Percentiles rank a stretch among this genome's conserved stretches.
Evolutionary conservation across 30 jellyfish, hydroid and myxozoan species (phyloP).

Genomic region (Hydractinia symbiolongicarpus): DNA sequence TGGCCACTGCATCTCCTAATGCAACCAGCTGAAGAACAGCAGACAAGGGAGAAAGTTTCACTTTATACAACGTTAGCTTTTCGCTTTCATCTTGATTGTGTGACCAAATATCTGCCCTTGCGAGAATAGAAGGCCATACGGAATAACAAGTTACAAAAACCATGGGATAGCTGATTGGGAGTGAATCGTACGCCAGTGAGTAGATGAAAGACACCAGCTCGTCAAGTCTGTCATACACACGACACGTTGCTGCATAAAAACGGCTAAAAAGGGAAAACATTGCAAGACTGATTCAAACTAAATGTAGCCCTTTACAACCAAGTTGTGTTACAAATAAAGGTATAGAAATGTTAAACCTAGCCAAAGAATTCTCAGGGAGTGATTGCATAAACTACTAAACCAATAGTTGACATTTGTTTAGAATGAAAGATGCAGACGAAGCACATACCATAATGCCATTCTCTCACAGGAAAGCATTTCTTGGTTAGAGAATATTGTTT

Average conservation of each 20-base stretch:
- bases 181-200: conserved; percentile 18
- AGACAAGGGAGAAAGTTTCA: conserved; percentile 32
- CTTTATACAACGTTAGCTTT: not conserved
- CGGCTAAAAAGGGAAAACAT: conserved; percentile 18
- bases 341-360: not conserved
- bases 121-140: conserved; percentile 24
- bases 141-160: conserved; percentile 34
- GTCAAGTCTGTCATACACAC: conserved; percentile 17
- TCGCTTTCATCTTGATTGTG: not conserved
- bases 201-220: conserved; percentile 17
- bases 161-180: conserved; percentile 13
- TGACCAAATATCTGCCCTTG: conserved; percentile 6
- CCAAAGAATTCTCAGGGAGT: conserved; percentile 20
- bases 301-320: not conserved
- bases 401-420: not conserved
- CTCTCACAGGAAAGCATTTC: conserved; percentile 28
- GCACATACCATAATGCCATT: conserved; percentile 25
- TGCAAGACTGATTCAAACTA: not conserved
- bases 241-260: conserved; percentile 20
- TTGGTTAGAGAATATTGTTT: not conserved
- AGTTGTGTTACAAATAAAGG: not conserved
- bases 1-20: conserved; percentile 7
- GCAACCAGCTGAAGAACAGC: conserved; percentile 23
- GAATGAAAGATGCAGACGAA: not conserved
- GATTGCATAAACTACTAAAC: not conserved